A percentile compares a stretch with the other conserved stretches of the same genome.
phyloP scores from a whole-genome alignment of 2,113 vertebrate species.

The Bubalus kerabau region DNA sequence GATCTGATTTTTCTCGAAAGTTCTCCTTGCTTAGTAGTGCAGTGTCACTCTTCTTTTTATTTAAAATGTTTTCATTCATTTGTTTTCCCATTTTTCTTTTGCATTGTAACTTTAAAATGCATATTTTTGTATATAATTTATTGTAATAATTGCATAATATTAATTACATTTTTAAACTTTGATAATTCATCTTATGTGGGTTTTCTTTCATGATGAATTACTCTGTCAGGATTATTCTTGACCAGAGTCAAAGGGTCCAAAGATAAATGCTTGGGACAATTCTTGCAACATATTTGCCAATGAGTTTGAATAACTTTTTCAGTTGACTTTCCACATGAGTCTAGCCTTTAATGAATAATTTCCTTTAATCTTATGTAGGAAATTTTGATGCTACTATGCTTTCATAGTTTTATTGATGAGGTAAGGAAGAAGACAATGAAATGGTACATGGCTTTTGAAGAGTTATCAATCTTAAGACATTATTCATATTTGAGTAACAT shows the following conservation, averaged over 20 bases:
- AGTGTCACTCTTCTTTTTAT: too few relatives aligned
- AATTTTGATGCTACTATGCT: background rate
- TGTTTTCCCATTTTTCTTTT: background rate
- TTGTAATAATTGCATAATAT: background rate
- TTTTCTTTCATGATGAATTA: background rate
- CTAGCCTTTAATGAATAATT: background rate
- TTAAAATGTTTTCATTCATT: too few relatives aligned
- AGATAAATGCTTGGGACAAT: background rate
- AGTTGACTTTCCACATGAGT: background rate
- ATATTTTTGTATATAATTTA: background rate
- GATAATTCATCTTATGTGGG: background rate
- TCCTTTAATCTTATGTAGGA: background rate
- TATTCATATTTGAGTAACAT: background rate
- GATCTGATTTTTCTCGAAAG: too few relatives aligned
- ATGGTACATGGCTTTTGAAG: background rate
- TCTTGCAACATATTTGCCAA: background rate
- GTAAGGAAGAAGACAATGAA: background rate
- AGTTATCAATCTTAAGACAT: background rate
- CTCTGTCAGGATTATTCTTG: background rate
- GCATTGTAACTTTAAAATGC: background rate
- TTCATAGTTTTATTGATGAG: background rate
- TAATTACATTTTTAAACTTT: background rate
- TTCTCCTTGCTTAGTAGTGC: too few relatives aligned
- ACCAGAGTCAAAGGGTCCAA: background rate
- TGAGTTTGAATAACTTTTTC: background rate